phyloP scores from a whole-genome alignment of 2,113 vertebrate genomes.

The Bagarius yarrelli region DNA sequence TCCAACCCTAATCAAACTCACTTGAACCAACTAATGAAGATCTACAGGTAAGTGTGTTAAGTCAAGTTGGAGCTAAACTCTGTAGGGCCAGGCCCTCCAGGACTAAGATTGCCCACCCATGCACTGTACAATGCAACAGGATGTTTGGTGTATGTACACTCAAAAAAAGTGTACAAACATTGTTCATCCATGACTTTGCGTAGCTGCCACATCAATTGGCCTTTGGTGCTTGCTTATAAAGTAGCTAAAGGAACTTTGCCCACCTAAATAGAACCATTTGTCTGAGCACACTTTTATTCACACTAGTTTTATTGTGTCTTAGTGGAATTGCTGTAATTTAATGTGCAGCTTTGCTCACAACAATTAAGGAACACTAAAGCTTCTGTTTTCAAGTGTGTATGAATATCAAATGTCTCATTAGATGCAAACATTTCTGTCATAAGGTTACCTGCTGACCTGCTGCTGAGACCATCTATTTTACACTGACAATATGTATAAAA shows the following conservation, averaged over 20 bases:
- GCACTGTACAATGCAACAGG: background rate
- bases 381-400: background rate
- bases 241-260: conserved; percentile 1
- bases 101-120: too few species aligned
- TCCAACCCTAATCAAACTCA: too few species aligned
- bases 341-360: background rate
- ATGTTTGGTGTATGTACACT: background rate
- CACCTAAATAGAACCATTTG: background rate
- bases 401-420: background rate
- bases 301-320: background rate
- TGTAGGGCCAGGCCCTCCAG: too few species aligned
- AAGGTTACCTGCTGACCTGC: background rate
- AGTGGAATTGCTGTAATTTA: background rate
- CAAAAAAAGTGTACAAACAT: conserved; percentile 23
- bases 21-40: too few species aligned
- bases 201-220: too few species aligned
- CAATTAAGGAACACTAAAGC: background rate
- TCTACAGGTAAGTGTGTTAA: too few species aligned
- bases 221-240: conserved; percentile 25
- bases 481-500: background rate
- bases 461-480: background rate
- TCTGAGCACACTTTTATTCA: conserved; percentile 2
- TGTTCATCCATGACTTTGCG: too few species aligned
- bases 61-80: too few species aligned
- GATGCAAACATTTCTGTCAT: too few species aligned